Percentiles rank a stretch among this genome's conserved stretches.
Conservation (phyloP, 2,888 invertebrate genomes). For the Elegia similella region DNA sequence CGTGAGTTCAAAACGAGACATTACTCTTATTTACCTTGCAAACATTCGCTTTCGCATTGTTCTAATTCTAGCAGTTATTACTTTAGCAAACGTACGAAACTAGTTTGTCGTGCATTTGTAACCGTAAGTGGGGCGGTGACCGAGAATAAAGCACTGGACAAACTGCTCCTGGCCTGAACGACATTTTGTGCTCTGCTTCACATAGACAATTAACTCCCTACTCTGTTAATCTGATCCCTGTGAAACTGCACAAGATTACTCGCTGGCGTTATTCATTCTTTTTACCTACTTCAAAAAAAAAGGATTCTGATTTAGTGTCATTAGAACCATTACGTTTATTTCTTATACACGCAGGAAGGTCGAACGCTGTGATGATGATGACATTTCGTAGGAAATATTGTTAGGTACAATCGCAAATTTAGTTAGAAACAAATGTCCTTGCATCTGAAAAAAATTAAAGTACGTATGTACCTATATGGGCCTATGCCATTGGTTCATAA, state of each 20-base stretch:
- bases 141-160: conserved; percentile 47
- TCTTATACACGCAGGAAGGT: too few species aligned
- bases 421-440: too few species aligned
- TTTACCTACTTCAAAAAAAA: neutral
- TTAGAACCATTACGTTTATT: too few species aligned
- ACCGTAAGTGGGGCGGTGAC: conserved; percentile 54
- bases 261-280: neutral
- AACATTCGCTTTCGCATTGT: neutral
- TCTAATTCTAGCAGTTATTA: neutral
- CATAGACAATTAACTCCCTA: conserved; percentile 43
- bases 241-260: conserved; percentile 1
- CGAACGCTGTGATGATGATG: too few species aligned
- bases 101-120: conserved; percentile 42
- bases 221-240: conserved; percentile 19
- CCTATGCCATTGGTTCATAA: too few species aligned
- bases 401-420: too few species aligned
- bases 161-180: conserved; percentile 42
- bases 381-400: too few species aligned
- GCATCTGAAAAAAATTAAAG: too few species aligned
- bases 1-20: neutral
- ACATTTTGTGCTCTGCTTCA: conserved; percentile 70
- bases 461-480: too few species aligned
- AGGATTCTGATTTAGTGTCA: too few species aligned
- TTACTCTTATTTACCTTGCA: neutral
- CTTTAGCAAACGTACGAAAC: conserved; percentile 9